Conservation (phyloP, 2,797 vertebrate species). For the Pempheris klunzingeri region DNA sequence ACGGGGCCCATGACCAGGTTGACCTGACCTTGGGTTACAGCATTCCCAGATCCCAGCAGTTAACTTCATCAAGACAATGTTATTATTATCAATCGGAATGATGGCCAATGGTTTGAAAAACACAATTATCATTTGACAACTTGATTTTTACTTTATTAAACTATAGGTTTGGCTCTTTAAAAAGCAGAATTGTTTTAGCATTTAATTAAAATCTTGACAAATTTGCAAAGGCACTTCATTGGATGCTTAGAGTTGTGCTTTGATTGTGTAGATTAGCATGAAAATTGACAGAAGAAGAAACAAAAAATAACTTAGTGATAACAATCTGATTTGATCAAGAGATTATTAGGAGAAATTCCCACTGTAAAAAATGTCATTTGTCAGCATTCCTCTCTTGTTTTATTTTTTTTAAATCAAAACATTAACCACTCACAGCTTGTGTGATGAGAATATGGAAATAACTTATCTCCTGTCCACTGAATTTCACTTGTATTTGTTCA, state of each 20-base stretch:
- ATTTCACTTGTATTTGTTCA: conserved; percentile 17
- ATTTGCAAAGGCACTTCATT: conserved; percentile 29
- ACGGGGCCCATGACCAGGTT: neutral
- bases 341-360: neutral
- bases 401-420: conserved; percentile 8
- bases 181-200: neutral
- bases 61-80: neutral
- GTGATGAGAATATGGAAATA: conserved; percentile 5
- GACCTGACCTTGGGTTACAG: neutral
- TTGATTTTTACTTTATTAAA: conserved; percentile 9
- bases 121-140: neutral
- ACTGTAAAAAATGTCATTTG: neutral
- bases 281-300: conserved; percentile 27
- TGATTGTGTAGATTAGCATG: neutral
- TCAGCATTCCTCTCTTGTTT: too few species aligned
- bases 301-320: too few species aligned
- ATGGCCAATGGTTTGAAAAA: conserved; percentile 6
- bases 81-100: neutral
- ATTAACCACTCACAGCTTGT: conserved; percentile 13
- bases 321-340: conserved; percentile 4
- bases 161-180: neutral
- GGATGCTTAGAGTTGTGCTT: conserved; percentile 23
- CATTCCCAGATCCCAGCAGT: conserved; percentile 5
- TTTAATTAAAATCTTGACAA: conserved; percentile 12
- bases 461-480: conserved; percentile 23